Evolutionary conservation across 2,888 invertebrate genomes (phyloP), one percentile per base, ranked within the genome.

Genomic region (Rhagonycha fulva): DNA sequence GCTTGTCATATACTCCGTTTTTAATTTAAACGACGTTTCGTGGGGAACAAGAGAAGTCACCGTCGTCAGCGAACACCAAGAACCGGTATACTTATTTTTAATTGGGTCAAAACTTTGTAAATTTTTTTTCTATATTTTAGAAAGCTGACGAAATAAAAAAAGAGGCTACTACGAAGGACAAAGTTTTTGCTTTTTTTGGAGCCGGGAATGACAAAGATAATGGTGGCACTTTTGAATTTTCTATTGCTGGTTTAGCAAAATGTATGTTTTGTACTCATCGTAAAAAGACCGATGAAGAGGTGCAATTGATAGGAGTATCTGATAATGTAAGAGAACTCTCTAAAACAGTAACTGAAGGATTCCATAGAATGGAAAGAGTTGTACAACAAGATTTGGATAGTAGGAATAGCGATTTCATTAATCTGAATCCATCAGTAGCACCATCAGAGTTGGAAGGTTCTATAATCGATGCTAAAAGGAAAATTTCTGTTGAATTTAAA

Each of bases 21-120:
- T 97, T 86, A 98, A 98, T 86, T 91, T 98, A 89, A 96, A 98
- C 86, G 94, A 96, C 84, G 95, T 98, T 4, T 93, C 95, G 1
- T 98, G 98, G 98, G 98, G 98, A 5, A 98, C 98, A 0, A 89
- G 98, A 77, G 98, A 98, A 86, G 93, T 91, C 68, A 90, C 90
- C 71, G 77, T 88, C 78, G 81, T 81, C 81, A 77, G 83, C 0
- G 79, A 82, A 78, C 70, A 75, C 9, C 47, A 68, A 0, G 76
- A 79, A 62, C 74, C 78, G 24, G 84, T 82, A n/a, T n/a, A 79
- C 80, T 81, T 81, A 11, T 14, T 72, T 71, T 11, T 4, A 14
- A n/a, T 71, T 12, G 4, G 11, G 0, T 12, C 12, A 70, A n/a
- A 30, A 10, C 2, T n/a, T 0, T 12, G 26, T 63, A 4, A 0